A percentile compares a stretch with the other conserved stretches of the same genome.
phyloP scores from a whole-genome alignment of 2,113 vertebrate genomes.

The Telmatochromis sp. region DNA sequence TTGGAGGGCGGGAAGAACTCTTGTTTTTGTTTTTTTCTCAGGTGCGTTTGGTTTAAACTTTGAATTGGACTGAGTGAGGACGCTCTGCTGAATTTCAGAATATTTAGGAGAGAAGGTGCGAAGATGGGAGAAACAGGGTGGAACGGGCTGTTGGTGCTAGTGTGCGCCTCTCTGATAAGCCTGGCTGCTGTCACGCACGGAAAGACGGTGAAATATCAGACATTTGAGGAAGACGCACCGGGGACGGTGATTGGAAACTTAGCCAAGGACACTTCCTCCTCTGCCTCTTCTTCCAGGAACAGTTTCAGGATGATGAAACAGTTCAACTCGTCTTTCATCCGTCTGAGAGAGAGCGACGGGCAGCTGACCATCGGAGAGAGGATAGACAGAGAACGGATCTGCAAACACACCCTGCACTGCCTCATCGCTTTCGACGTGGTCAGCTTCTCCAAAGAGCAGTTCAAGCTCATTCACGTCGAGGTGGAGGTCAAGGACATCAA shows the following conservation, averaged over 20 bases:
- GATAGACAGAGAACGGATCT: slow-evolving; percentile 88
- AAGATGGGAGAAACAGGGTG: slow-evolving; percentile 56
- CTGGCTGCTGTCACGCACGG: slow-evolving; percentile 52
- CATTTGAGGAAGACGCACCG: slow-evolving; percentile 87
- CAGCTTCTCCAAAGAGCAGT: slow-evolving; percentile 87
- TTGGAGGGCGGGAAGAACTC: not conserved
- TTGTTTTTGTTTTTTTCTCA: not conserved
- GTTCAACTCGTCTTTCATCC: slow-evolving; percentile 89
- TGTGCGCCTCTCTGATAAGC: slow-evolving; percentile 39
- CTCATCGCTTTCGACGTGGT: slow-evolving; percentile 92
- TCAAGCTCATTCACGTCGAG: slow-evolving; percentile 91
- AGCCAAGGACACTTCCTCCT: slow-evolving; percentile 80
- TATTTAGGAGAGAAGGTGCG: slow-evolving; percentile 15
- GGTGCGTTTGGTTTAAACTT: slow-evolving; percentile 17
- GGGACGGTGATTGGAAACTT: slow-evolving; percentile 91
- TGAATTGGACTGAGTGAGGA: not conserved
- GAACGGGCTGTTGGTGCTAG: slow-evolving; percentile 48
- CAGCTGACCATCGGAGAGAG: slow-evolving; percentile 88
- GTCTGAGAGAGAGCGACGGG: slow-evolving; percentile 87
- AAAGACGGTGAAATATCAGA: slow-evolving; percentile 89
- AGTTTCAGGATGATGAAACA: slow-evolving; percentile 94
- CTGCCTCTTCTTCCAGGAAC: slow-evolving; percentile 70
- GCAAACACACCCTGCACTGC: slow-evolving; percentile 81
- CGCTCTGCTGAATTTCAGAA: slow-evolving; percentile 17
- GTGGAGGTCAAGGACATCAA: slow-evolving; percentile 97